phyloP scores from a whole-genome alignment of 2,797 vertebrate genomes.

The Neosalanx taihuensis region DNA sequence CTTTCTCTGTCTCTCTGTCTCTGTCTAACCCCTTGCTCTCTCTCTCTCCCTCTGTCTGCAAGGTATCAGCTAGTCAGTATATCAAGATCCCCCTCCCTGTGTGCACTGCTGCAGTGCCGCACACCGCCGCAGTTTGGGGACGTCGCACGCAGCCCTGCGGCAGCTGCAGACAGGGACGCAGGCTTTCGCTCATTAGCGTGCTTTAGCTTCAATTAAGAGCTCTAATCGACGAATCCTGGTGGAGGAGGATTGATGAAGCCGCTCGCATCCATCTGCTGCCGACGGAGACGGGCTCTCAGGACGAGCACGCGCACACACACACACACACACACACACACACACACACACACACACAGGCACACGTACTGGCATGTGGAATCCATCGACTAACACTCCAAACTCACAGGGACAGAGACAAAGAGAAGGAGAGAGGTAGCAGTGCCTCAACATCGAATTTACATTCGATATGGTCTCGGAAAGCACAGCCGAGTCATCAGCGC shows the following conservation, averaged over 20 bases:
- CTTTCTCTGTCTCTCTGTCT: background rate
- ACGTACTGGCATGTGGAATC: slow-evolving; percentile 45
- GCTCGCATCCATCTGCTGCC: slow-evolving; percentile 55
- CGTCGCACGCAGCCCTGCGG: slow-evolving; percentile 19
- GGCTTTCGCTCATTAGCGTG: slow-evolving; percentile 50
- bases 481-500: too few relatives aligned
- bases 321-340: background rate
- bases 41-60: background rate
- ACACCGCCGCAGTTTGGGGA: background rate
- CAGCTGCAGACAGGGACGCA: slow-evolving; percentile 25
- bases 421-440: too few relatives aligned
- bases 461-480: too few relatives aligned
- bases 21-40: background rate
- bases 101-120: too few relatives aligned
- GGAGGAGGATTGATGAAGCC: slow-evolving; percentile 60
- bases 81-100: too few relatives aligned
- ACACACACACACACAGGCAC: background rate
- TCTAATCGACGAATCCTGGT: slow-evolving; percentile 58
- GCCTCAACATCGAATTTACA: too few relatives aligned
- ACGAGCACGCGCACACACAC: background rate
- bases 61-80: too few relatives aligned
- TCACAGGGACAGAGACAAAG: background rate
- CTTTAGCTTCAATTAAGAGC: slow-evolving; percentile 60
- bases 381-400: slow-evolving; percentile 38
- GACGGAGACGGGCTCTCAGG: slow-evolving; percentile 33